These are phyloP conservation scores for Halichoeres trimaculatus DNA, from an alignment of 2,113 vertebrate genomes.

Conservation along the genomic window DNA sequence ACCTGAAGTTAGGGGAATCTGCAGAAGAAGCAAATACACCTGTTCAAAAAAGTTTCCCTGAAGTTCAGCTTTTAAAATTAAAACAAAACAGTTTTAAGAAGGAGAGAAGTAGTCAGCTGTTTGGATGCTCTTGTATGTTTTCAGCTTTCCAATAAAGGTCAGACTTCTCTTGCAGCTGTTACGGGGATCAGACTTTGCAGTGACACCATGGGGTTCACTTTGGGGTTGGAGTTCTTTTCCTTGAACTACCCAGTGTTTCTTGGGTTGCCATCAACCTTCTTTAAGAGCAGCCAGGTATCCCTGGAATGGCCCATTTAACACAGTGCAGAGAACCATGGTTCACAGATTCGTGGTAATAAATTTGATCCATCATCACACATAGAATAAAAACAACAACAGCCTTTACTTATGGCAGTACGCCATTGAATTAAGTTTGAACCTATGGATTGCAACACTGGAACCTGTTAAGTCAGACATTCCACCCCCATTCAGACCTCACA, in stretches of 20 bases:
- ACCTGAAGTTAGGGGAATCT: slow-evolving; percentile 4
- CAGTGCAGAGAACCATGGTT: not conserved
- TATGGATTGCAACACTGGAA: no score
- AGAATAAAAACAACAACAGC: no score
- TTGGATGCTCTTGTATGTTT: not conserved
- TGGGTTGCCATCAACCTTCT: not conserved
- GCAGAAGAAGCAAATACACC: slow-evolving; percentile 1
- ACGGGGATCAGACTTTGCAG: not conserved
- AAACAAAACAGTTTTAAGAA: not conserved
- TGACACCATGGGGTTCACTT: not conserved
- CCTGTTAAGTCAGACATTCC: no score
- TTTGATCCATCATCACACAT: no score
- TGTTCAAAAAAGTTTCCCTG: not conserved
- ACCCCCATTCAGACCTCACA: no score
- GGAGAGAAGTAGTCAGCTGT: not conserved
- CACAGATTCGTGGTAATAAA: no score
- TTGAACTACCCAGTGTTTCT: not conserved
- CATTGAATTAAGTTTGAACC: no score
- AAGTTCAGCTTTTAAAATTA: not conserved
- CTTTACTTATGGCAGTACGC: no score
- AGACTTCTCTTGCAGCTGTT: not conserved
- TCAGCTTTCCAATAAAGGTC: not conserved
- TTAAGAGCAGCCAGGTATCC: not conserved
- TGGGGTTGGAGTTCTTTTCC: not conserved
- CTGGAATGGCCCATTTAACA: not conserved